Evolutionary conservation across 2,797 vertebrate species (phyloP).

Genomic region (Crypturellus tataupa): DNA sequence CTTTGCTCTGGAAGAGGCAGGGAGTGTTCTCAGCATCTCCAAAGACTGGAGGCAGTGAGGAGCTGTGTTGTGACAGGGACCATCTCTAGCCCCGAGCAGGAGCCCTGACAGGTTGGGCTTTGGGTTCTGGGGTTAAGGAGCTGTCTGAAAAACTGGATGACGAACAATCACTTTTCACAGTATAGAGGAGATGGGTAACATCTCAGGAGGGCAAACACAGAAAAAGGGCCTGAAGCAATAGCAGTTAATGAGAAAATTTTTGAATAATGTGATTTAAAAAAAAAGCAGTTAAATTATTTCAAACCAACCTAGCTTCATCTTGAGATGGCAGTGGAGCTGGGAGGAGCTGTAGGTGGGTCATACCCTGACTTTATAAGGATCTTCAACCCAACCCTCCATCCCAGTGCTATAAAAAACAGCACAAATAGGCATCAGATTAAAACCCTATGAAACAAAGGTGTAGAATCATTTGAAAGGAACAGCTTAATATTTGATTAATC

Average conservation of each 20-base stretch:
- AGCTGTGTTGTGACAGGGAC: fast-evolving
- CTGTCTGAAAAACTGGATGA: not conserved
- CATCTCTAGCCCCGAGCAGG: not conserved
- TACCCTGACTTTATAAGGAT: not conserved
- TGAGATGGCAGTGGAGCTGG: not conserved
- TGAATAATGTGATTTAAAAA: not conserved
- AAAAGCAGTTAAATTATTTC: not conserved
- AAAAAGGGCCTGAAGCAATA: not conserved
- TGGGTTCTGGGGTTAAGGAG: not conserved
- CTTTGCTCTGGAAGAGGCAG: not conserved
- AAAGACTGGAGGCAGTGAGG: fast-evolving
- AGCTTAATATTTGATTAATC: too few species aligned
- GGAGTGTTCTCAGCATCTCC: not conserved
- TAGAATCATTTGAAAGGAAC: too few species aligned
- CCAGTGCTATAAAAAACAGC: not conserved
- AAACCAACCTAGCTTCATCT: not conserved
- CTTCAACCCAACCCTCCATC: not conserved
- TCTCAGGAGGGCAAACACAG: not conserved
- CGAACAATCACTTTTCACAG: not conserved
- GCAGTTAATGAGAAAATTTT: not conserved
- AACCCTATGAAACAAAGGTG: not conserved
- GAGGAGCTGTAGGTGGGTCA: not conserved
- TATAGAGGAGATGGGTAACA: too few species aligned
- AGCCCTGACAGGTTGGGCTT: not conserved
- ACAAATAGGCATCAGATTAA: not conserved